These are phyloP conservation scores for Drosophila paramelanica DNA, from an alignment of 2,888 invertebrate genomes.

Conservation along the genomic window DNA sequence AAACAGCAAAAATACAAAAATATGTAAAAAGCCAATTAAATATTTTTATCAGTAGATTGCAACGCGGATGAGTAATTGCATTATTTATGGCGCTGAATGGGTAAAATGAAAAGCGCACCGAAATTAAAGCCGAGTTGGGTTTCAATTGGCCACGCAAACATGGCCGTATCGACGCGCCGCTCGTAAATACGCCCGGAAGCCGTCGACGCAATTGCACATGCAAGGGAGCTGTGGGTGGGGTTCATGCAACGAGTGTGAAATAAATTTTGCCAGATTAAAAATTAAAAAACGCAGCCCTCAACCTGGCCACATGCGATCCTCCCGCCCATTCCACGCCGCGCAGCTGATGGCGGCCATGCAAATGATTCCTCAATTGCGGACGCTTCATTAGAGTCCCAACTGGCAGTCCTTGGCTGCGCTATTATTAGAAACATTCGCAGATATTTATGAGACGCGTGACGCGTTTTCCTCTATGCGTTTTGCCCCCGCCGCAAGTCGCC, in stretches of 20 bases:
- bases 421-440: slow-evolving; percentile 77
- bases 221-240: background rate
- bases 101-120: slow-evolving; percentile 29
- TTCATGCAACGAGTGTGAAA: slow-evolving; percentile 72
- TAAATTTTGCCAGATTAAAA: slow-evolving; percentile 72
- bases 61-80: slow-evolving; percentile 75
- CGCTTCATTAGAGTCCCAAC: slow-evolving; percentile 48
- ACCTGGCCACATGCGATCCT: background rate
- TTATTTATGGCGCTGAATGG: slow-evolving; percentile 68
- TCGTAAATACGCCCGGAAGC: slow-evolving; percentile 70
- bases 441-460: slow-evolving; percentile 79
- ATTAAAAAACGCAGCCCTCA: slow-evolving; percentile 53
- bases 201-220: slow-evolving; percentile 53
- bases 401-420: slow-evolving; percentile 43
- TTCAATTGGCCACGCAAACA: slow-evolving; percentile 67
- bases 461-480: slow-evolving; percentile 46
- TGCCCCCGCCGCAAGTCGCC: slow-evolving; percentile 6
- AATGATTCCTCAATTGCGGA: slow-evolving; percentile 48
- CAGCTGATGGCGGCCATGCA: slow-evolving; percentile 54
- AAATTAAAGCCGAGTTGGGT: slow-evolving; percentile 63
- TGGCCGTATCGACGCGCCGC: slow-evolving; percentile 32
- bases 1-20: slow-evolving; percentile 16
- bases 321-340: background rate
- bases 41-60: slow-evolving; percentile 81
- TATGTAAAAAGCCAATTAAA: slow-evolving; percentile 74